A percentile compares a stretch with the other conserved stretches of the same genome.
These are phyloP conservation scores for Brienomyrus brachyistius DNA, from an alignment of 2,113 vertebrate genomes.

Conservation along the genomic window DNA sequence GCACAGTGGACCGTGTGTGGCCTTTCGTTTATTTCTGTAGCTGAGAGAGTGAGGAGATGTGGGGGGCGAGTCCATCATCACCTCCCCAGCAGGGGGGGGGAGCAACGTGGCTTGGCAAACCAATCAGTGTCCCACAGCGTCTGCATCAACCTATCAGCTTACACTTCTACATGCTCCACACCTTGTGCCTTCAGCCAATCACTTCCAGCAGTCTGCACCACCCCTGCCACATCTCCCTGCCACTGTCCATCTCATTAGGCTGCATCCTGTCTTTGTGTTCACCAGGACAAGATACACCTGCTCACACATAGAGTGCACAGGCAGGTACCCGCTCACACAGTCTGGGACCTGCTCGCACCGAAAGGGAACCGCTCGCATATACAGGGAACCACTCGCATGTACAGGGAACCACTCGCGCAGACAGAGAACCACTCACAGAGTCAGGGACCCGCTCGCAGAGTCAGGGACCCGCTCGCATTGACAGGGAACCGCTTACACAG, in stretches of 20 bases:
- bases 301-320: neutral
- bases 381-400: too few species aligned
- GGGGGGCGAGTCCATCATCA: neutral
- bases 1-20: conserved; percentile 32
- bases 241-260: neutral
- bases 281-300: neutral
- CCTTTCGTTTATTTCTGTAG: conserved; percentile 38
- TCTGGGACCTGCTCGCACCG: too few species aligned
- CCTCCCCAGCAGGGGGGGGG: neutral
- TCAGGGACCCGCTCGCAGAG: neutral
- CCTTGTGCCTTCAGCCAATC: neutral
- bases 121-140: neutral
- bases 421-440: too few species aligned
- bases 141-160: neutral
- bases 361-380: too few species aligned
- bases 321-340: neutral
- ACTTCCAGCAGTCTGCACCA: neutral
- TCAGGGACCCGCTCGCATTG: too few species aligned
- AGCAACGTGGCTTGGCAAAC: neutral
- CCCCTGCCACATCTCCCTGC: neutral
- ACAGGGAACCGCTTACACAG: neutral
- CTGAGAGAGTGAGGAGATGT: neutral
- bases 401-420: neutral
- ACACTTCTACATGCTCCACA: neutral
- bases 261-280: neutral